Evolutionary conservation across 2,888 invertebrate species (phyloP).

Genomic region (Noctua janthe): DNA sequence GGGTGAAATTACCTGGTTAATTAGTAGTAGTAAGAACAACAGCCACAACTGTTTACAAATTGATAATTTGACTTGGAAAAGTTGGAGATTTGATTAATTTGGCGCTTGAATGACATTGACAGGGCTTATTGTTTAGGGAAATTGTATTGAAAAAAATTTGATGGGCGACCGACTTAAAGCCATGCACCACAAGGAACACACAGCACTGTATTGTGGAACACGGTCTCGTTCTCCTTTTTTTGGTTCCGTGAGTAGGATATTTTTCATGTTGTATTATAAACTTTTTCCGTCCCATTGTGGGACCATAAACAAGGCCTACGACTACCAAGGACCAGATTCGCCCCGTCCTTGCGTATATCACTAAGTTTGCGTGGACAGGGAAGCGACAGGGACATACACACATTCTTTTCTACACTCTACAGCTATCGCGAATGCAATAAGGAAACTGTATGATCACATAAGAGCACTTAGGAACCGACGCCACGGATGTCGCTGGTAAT

Average conservation of each 20-base stretch:
- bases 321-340: no score
- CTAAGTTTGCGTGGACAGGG: background rate
- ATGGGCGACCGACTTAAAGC: no score
- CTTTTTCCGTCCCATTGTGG: no score
- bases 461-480: slow-evolving; percentile 31
- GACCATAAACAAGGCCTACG: no score
- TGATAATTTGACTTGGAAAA: background rate
- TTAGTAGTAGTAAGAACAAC: background rate
- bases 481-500: slow-evolving; percentile 42
- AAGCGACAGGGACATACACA: slow-evolving; percentile 3
- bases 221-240: no score
- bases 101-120: background rate
- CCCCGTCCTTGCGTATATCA: no score
- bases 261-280: no score
- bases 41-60: background rate
- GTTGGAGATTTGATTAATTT: background rate
- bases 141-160: no score
- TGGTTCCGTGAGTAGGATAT: no score
- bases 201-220: no score
- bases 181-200: no score
- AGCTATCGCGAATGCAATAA: slow-evolving; percentile 46
- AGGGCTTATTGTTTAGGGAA: no score
- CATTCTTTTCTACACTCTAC: background rate
- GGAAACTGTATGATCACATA: slow-evolving; percentile 29
- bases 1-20: background rate